A percentile compares a stretch with the other conserved stretches of the same genome.
phyloP scores from a whole-genome alignment of 2,113 vertebrate genomes.

The Gorsachius goisagi region DNA sequence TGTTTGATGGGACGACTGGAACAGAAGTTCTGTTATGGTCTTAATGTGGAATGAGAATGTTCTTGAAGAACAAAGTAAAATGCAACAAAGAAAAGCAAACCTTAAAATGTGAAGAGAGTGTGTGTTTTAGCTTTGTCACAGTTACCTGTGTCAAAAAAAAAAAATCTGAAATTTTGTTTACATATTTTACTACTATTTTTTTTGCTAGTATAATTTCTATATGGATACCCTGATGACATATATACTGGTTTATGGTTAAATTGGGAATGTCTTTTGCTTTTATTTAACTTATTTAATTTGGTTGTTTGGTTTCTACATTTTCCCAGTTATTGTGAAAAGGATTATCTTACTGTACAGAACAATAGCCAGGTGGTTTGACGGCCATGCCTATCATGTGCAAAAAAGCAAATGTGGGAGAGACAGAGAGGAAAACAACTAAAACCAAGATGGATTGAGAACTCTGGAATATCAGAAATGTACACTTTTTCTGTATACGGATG shows the following conservation, averaged over 20 bases:
- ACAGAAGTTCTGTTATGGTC: slow-evolving; percentile 85
- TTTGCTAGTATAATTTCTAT: slow-evolving; percentile 89
- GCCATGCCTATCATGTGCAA: slow-evolving; percentile 61
- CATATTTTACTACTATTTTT: slow-evolving; percentile 91
- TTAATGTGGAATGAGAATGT: slow-evolving; percentile 73
- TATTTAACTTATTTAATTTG: slow-evolving; percentile 64
- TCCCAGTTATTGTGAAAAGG: slow-evolving; percentile 67
- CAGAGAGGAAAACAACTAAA: slow-evolving; percentile 26
- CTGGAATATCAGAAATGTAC: slow-evolving; percentile 74
- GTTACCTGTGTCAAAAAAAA: slow-evolving; percentile 89
- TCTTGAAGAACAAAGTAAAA: slow-evolving; percentile 86
- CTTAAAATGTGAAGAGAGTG: slow-evolving; percentile 86
- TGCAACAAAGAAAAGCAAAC: slow-evolving; percentile 74
- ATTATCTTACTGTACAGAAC: slow-evolving; percentile 83
- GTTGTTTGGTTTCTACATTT: slow-evolving; percentile 76
- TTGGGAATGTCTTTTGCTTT: slow-evolving; percentile 69
- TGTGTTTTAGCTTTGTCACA: slow-evolving; percentile 94
- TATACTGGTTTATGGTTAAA: slow-evolving; percentile 78
- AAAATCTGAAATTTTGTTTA: slow-evolving; percentile 87
- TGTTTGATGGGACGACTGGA: slow-evolving; percentile 82
- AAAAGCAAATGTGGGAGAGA: slow-evolving; percentile 37
- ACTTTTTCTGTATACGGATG: slow-evolving; percentile 82
- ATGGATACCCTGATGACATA: slow-evolving; percentile 79
- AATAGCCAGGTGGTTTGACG: slow-evolving; percentile 69
- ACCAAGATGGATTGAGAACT: slow-evolving; percentile 36